Base-by-base conservation (phyloP, 2,113 vertebrate species). In the Cichladusa arquata region DNA sequence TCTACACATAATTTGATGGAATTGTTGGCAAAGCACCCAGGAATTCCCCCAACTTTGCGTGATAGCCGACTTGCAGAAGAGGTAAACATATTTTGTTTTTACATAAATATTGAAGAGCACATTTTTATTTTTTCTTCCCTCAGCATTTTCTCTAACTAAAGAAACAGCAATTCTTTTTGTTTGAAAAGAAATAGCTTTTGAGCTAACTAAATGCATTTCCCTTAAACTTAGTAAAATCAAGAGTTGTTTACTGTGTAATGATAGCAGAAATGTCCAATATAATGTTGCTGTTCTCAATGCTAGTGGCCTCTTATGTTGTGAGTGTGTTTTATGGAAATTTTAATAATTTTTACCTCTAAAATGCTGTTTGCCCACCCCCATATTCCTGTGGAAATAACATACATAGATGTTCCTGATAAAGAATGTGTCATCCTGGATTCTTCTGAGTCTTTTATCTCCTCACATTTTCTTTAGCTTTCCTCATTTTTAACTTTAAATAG, bases 1-100 rank as follows among this genome's bases (percentile, higher is more conserved):
- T 99, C 99, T 36, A 99, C 99, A 6, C 99, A 99, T 95, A 99
- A 99, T 92, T 94, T 99, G 91, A 99, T 99, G 98, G 99, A 99
- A 91, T 92, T 99, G 70, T 96, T 89, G 33, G 98, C 99, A 96
- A 99, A 99, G 91, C 99, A 99, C 94, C 97, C 98, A 89, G 99
- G 99, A 85, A 99, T 99, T 96, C 98, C 99, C 8, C 99, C 99
- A 0, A 99, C 99, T 12, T 98, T 99, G 64, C 97, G 99, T 97
- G 99, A 99, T 85, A 95, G 99, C 96, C 98, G 90, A 54, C 98
- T 99, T 78, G 98, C 98, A n/a, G 99, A 99, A 94, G 99, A 99
- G 98, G 99, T 99, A 89, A 95, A 67, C 33, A 1, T 60, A 36
- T 13, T 93, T 96, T 9, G 5, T 82, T 95, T 64, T 22, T 48